Conservation (phyloP, 1,140 invertebrate species). For the Rhopalosiphum maidis region DNA sequence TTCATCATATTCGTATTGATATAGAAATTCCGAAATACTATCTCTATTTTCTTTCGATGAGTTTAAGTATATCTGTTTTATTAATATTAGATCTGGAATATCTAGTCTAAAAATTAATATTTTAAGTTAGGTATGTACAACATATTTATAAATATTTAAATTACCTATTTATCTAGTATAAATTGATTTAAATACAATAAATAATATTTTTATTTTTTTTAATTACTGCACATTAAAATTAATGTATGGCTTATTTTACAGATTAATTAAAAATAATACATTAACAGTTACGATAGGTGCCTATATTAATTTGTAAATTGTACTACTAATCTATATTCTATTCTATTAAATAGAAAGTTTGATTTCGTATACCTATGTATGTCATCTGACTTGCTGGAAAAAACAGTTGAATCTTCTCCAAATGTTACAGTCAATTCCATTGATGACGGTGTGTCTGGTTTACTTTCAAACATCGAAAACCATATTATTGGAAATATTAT, state of each 20-base stretch:
- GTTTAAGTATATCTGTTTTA: background rate
- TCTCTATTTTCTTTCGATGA: background rate
- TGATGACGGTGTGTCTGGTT: conserved; percentile 4
- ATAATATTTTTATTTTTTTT: background rate
- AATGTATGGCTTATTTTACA: background rate
- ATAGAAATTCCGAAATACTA: background rate
- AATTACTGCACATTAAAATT: background rate
- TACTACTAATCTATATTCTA: background rate
- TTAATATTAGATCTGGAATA: background rate
- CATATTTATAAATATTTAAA: background rate
- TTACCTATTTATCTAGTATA: background rate
- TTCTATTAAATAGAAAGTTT: background rate
- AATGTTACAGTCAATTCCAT: conserved; percentile 30
- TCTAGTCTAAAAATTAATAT: conserved; percentile 7
- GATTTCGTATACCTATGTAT: conserved; percentile 1
- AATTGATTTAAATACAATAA: background rate
- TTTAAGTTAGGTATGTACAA: background rate
- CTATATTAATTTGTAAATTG: background rate
- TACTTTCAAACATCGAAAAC: conserved; percentile 36
- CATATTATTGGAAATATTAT: conserved; percentile 54
- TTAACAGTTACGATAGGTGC: background rate
- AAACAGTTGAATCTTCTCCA: conserved; percentile 27
- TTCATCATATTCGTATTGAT: conserved; percentile 8
- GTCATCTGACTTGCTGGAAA: conserved; percentile 1
- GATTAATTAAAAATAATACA: background rate